Evolutionary conservation across 2,888 invertebrate genomes (phyloP), one percentile per base, ranked within the genome.

Genomic region (Aspidapion aeneum): DNA sequence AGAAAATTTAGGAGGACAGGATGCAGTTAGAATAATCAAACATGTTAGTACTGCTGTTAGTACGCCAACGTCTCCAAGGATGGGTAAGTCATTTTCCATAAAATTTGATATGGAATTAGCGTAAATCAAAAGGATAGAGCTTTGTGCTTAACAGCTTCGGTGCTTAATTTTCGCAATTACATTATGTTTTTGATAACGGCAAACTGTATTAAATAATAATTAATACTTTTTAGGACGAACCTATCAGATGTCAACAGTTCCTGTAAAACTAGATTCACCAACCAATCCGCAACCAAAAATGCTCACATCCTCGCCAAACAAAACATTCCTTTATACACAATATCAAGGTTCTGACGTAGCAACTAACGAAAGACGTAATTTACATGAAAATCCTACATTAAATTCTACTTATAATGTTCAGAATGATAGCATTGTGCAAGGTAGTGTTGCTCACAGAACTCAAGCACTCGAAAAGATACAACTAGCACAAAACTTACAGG

Each of bases 11-110:
- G 52, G 66, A 51, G 68, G 69, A 2, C 70, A 55, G 57, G 65
- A 62, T 22, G 63, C 60, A 21, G 61, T 59, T 58, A 57, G 69
- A 18, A 60, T 65, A 51, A 66, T 65, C 58, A 69, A 69, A 12
- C 72, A 72, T 17, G 63, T 57, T 17, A 68, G 74, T 1, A 77
- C 77, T 1, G 81, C 81, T 21, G 75, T 80, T 21, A 79, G 80
- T 63, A 81, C 81, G 0, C 81, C 81, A 1, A 79, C 80, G 9
- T 80, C 80, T 20, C 79, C 80, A 2, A 76, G 77, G 70, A 68
- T 80, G 67, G 79, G 79, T 78, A 72, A 69, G 66, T 64, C 21
- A 35, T 35, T 12, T 12, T 7, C 3, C 3, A 50, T 35, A 49
- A 52, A 21, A 22, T 20, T 50, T 19, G 18, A 58, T 35, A 35